These are phyloP conservation scores for Kuschelorhynchus macadamiae DNA, from an alignment of 2,888 invertebrate genomes.

Conservation along the genomic window DNA sequence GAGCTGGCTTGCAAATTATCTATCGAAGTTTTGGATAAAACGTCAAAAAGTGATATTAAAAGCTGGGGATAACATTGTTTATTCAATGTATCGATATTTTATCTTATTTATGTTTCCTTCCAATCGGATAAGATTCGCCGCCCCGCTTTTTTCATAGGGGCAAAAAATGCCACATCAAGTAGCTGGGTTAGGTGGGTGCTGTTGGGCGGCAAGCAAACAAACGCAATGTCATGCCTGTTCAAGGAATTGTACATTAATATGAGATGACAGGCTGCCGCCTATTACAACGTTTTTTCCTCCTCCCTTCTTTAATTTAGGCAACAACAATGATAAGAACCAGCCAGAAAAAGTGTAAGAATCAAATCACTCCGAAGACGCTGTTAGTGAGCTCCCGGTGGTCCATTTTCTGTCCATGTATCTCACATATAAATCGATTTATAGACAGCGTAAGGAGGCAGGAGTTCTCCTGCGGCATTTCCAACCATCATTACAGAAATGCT, in stretches of 20 bases:
- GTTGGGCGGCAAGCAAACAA: neutral
- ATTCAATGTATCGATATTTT: neutral
- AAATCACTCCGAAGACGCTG: slow-evolving; percentile 53
- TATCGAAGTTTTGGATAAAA: neutral
- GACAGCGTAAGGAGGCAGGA: slow-evolving; percentile 35
- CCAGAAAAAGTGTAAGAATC: slow-evolving; percentile 47
- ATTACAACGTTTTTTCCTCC: slow-evolving; percentile 57
- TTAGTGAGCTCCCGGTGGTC: slow-evolving; percentile 45
- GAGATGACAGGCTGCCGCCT: slow-evolving; percentile 57
- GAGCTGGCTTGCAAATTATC: neutral
- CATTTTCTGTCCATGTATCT: too few relatives aligned
- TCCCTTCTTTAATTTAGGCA: slow-evolving; percentile 18
- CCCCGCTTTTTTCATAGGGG: neutral
- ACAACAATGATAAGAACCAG: neutral
- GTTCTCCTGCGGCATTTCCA: slow-evolving; percentile 55
- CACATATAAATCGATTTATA: too few relatives aligned
- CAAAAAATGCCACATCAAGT: neutral
- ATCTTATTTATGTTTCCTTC: neutral
- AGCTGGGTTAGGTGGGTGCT: neutral
- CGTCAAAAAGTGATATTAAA: neutral
- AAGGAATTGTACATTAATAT: neutral
- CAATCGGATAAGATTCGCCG: neutral
- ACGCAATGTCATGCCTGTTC: neutral
- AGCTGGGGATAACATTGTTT: neutral
- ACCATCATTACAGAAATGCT: slow-evolving; percentile 57